These are phyloP conservation scores for Emydocephalus ijimae DNA, from an alignment of 2,113 vertebrate genomes.

Conservation along the genomic window DNA sequence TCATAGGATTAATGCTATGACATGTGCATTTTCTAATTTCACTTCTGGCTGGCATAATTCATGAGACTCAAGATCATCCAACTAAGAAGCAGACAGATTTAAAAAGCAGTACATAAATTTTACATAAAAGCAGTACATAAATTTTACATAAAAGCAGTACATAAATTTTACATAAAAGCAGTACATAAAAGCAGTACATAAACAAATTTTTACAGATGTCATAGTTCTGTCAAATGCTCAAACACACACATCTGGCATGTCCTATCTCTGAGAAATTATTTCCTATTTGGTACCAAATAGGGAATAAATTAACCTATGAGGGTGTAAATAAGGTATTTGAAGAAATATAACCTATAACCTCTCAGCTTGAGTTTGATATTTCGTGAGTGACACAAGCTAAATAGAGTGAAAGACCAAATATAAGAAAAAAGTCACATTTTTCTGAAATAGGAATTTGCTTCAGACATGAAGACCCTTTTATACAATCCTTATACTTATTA, in stretches of 20 bases:
- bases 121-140: too few species aligned
- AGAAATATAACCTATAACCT: background rate
- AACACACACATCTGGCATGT: background rate
- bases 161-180: too few species aligned
- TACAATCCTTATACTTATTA: background rate
- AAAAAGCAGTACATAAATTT: background rate
- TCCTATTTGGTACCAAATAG: background rate
- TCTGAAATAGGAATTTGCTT: background rate
- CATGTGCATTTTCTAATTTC: background rate
- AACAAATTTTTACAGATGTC: background rate
- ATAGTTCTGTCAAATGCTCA: background rate
- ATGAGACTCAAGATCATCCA: background rate
- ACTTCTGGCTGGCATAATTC: background rate
- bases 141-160: too few species aligned
- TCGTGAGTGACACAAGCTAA: background rate
- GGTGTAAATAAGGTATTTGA: background rate
- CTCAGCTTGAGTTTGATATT: background rate
- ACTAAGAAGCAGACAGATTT: background rate
- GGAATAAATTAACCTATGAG: background rate
- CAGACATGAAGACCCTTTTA: background rate
- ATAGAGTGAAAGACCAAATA: background rate
- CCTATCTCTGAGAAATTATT: background rate
- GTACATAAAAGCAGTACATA: background rate
- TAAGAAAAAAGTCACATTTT: background rate
- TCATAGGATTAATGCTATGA: constrained; percentile 14